A percentile compares a stretch with the other conserved stretches of the same genome.
Conservation (phyloP, 2,888 invertebrate species). For the Thera obeliscata region DNA sequence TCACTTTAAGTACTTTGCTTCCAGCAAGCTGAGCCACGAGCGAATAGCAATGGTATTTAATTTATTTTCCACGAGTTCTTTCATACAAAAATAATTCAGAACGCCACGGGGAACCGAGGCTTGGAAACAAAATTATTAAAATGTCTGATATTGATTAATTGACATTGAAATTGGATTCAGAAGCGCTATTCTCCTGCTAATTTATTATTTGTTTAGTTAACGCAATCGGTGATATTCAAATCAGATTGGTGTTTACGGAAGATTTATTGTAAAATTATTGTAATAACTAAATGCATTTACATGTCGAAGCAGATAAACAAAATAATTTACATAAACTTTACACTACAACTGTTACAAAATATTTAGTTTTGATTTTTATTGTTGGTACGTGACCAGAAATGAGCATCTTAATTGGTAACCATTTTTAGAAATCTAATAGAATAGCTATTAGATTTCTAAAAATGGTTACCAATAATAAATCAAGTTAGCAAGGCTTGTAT, state of each 20-base stretch:
- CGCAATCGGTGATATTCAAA: constrained; percentile 30
- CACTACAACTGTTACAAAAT: constrained; percentile 8
- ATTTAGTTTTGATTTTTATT: constrained; percentile 2
- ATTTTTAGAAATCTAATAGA: constrained; percentile 2
- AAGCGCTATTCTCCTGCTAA: constrained; percentile 44
- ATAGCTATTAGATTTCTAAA: constrained; percentile 16
- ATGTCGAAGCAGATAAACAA: constrained; percentile 24
- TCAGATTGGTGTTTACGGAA: constrained; percentile 14
- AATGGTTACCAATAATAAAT: too few relatives aligned
- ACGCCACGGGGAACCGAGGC: constrained; percentile 33
- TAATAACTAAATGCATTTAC: constrained; percentile 26
- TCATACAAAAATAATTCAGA: constrained; percentile 29
- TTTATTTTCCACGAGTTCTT: constrained; percentile 21
- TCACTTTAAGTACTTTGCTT: neutral
- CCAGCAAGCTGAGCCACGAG: neutral
- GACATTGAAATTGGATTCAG: constrained; percentile 57
- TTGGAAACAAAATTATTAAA: constrained; percentile 58
- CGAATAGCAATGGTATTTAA: neutral
- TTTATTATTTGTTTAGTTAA: constrained; percentile 44
- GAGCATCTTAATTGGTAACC: constrained; percentile 1
- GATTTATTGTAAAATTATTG: constrained; percentile 32
- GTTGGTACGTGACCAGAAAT: neutral
- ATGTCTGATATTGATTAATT: constrained; percentile 63
- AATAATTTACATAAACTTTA: constrained; percentile 22
- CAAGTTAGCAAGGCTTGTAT: constrained; percentile 13